Conservation (phyloP, 2,797 vertebrate species). For the Ctenochaetus hawaiiensis region DNA sequence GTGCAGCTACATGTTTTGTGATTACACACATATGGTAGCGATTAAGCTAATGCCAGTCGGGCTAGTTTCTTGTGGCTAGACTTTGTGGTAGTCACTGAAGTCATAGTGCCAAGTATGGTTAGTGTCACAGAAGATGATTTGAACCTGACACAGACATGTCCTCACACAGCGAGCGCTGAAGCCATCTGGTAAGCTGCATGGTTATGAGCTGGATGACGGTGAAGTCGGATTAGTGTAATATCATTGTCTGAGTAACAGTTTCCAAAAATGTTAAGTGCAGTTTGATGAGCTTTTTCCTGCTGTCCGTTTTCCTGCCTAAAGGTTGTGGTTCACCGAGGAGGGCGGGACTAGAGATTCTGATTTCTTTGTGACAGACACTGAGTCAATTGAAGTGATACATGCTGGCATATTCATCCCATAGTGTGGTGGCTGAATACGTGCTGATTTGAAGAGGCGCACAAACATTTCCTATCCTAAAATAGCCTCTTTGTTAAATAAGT, state of each 20-base stretch:
- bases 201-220: slow-evolving; percentile 46
- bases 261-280: slow-evolving; percentile 74
- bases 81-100: slow-evolving; percentile 69
- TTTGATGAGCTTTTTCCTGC: slow-evolving; percentile 79
- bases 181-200: slow-evolving; percentile 49
- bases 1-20: slow-evolving; percentile 64
- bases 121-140: slow-evolving; percentile 69
- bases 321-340: slow-evolving; percentile 77
- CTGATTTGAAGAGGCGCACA: slow-evolving; percentile 57
- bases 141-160: slow-evolving; percentile 70
- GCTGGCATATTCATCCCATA: slow-evolving; percentile 59
- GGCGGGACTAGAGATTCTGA: slow-evolving; percentile 62
- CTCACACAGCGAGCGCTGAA: slow-evolving; percentile 44
- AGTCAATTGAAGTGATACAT: slow-evolving; percentile 70
- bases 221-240: slow-evolving; percentile 64
- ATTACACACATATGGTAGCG: slow-evolving; percentile 71
- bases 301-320: slow-evolving; percentile 73
- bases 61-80: slow-evolving; percentile 73
- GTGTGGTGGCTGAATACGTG: slow-evolving; percentile 55
- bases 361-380: slow-evolving; percentile 69
- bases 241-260: slow-evolving; percentile 78
- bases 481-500: slow-evolving; percentile 28
- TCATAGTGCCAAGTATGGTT: slow-evolving; percentile 72
- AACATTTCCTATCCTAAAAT: slow-evolving; percentile 54
- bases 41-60: slow-evolving; percentile 73